phyloP scores from a whole-genome alignment of 2,113 vertebrate genomes.

The Cynopterus brachyotis region DNA sequence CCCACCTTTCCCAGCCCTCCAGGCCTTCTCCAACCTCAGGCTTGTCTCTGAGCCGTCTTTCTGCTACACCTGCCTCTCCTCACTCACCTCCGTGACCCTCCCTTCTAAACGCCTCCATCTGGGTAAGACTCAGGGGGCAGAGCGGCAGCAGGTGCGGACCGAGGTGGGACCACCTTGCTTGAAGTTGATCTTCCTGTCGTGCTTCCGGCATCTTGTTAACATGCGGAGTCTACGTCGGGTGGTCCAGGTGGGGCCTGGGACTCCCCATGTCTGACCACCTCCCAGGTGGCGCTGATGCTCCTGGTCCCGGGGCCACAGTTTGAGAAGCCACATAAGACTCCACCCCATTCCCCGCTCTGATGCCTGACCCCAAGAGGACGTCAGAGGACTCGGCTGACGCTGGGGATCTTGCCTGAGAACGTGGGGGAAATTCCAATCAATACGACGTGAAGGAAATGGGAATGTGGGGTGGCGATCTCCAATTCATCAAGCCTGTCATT shows the following conservation, averaged over 20 bases:
- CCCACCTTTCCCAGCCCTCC: neutral
- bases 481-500: fast-evolving
- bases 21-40: neutral
- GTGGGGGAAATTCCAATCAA: neutral
- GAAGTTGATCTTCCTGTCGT: neutral
- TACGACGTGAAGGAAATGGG: neutral
- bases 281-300: neutral
- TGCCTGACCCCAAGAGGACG: no score
- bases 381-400: fast-evolving
- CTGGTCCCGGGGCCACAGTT: no score
- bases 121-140: neutral
- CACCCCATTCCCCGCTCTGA: fast-evolving
- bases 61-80: fast-evolving
- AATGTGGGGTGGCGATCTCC: fast-evolving
- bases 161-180: no score
- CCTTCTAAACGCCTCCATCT: neutral
- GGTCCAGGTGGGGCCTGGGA: neutral
- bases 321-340: neutral
- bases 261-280: neutral
- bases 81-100: neutral
- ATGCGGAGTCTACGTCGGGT: neutral
- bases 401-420: neutral
- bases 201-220: neutral
- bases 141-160: neutral
- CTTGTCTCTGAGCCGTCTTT: neutral